Base-by-base conservation (phyloP, 1,140 invertebrate genomes). In the Ditylenchus dipsaci region DNA sequence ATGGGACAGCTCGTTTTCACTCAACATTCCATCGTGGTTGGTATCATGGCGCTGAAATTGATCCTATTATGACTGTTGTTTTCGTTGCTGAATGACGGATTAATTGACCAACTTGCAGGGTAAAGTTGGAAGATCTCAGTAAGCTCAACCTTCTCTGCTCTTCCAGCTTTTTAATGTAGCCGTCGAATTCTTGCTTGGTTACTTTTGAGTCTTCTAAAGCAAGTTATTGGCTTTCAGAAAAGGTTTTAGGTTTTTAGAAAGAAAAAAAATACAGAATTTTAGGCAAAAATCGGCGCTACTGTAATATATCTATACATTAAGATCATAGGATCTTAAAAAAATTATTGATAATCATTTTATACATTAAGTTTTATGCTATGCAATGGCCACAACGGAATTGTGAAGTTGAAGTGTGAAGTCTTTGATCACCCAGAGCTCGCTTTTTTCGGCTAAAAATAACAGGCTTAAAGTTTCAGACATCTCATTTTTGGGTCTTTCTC, bases 171-270 rank as follows among this genome's bases (percentile, higher is more conserved):
- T 49, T 45, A 1, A 72, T 61, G 61, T 67, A 73, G 19, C 30
- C 69, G 59, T 71, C 70, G 42, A 71, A 71, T 58, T 71, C 69
- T 27, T 70, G 43, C 58, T 71, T 71, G 11, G 69, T 61, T n/a
- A 71, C 58, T 53, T 74, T 71, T 33, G 11, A 29, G 23, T 71
- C 69, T n/a, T 61, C 69, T 71, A 26, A n/a, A 65, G 57, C 11
- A 45, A 45, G 11, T 45, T 11, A 30, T 30, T 23, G 23, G n/a
- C n/a, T n/a, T n/a, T n/a, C n/a, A n/a, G n/a, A n/a, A n/a, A n/a
- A n/a, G n/a, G n/a, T n/a, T n/a, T n/a, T n/a, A n/a, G n/a, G n/a
- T n/a, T n/a, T n/a, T n/a, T n/a, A n/a, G n/a, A n/a, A n/a, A n/a
- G n/a, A n/a, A n/a, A n/a, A n/a, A n/a, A n/a, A n/a, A n/a, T n/a